These are phyloP conservation scores for Blastobasis lacticolella DNA, from an alignment of 2,888 invertebrate species.

Conservation along the genomic window DNA sequence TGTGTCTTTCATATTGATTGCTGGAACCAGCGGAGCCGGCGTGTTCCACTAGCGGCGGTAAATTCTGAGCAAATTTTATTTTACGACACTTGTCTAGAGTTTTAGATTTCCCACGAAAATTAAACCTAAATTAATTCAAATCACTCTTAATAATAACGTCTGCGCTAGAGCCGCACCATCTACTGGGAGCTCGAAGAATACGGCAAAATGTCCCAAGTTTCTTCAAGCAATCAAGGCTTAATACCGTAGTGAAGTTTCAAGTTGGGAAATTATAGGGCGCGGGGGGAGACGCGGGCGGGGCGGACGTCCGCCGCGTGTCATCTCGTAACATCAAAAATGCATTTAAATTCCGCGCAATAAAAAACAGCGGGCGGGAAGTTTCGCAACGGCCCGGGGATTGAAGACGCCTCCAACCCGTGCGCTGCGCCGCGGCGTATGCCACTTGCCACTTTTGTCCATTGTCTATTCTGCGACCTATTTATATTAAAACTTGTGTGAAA, in stretches of 20 bases:
- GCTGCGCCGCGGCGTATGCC: conserved; percentile 41
- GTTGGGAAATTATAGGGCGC: conserved; percentile 72
- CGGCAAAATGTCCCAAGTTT: conserved; percentile 73
- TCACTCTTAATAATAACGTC: conserved; percentile 64
- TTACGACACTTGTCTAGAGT: background rate
- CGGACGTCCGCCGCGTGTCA: conserved; percentile 73
- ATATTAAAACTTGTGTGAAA: conserved; percentile 32
- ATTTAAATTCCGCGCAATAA: conserved; percentile 75
- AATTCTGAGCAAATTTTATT: too few species aligned
- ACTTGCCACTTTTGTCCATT: conserved; percentile 49
- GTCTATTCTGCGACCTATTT: conserved; percentile 33
- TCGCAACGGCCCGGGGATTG: conserved; percentile 62
- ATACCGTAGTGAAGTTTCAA: conserved; percentile 73
- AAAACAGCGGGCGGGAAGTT: conserved; percentile 70
- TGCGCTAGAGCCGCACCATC: conserved; percentile 62
- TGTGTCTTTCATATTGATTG: conserved; percentile 24
- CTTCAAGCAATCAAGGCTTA: conserved; percentile 74
- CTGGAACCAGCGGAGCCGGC: too few species aligned
- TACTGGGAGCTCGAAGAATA: conserved; percentile 70
- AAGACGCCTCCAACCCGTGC: conserved; percentile 42
- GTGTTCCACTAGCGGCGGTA: too few species aligned
- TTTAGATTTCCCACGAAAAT: conserved; percentile 31
- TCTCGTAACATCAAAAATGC: conserved; percentile 76
- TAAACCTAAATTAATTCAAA: conserved; percentile 60
- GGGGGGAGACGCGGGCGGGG: conserved; percentile 39